Base-by-base conservation (phyloP, 2,888 invertebrate genomes). In the Ferdinandea cuprea region DNA sequence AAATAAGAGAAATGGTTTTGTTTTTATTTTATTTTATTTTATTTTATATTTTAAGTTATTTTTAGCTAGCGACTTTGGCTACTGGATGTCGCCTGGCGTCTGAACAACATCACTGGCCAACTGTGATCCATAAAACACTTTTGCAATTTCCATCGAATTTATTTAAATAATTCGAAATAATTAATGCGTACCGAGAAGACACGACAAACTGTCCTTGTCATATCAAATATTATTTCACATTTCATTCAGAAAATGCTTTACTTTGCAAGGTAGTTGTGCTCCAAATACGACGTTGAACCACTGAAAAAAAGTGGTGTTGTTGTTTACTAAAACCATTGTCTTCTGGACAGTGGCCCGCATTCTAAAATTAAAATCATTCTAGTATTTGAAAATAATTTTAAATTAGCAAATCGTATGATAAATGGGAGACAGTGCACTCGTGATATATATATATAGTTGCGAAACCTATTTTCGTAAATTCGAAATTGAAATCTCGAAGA, bases 21-120 rank as follows among this genome's bases (percentile, higher is more conserved):
- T 25, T 25, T 25, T 15, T 40, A 40, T 37, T 25, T 25, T 19
- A 37, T 37, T 69, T 59, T 37, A 19, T 46, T 46, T n/a, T n/a
- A n/a, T n/a, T n/a, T n/a, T n/a, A n/a, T n/a, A n/a, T n/a, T 69
- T 69, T 19, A 30, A 21, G 40, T 59, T 50, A 71, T 71, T 71
- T 71, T 42, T 59, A 40, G 32, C 13, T n/a, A n/a, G n/a, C n/a
- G n/a, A n/a, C n/a, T n/a, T n/a, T n/a, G n/a, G 15, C 50, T 11
- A 21, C 9, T 25, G 19, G 35, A 48, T 48, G 37, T 58, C 21
- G 59, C 25, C 40, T 50, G 50, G 40, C 42, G 50, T 32, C 37
- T 44, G 42, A 30, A 61, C 32, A 50, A 59, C 59, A 71, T 59
- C 59, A 32, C 37, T 59, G 71, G 30, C 42, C 48, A 58, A 71